Percentiles rank a stretch among this genome's conserved stretches.
These are phyloP conservation scores for Arctia plantaginis DNA, from an alignment of 2,888 invertebrate species.

Conservation along the genomic window DNA sequence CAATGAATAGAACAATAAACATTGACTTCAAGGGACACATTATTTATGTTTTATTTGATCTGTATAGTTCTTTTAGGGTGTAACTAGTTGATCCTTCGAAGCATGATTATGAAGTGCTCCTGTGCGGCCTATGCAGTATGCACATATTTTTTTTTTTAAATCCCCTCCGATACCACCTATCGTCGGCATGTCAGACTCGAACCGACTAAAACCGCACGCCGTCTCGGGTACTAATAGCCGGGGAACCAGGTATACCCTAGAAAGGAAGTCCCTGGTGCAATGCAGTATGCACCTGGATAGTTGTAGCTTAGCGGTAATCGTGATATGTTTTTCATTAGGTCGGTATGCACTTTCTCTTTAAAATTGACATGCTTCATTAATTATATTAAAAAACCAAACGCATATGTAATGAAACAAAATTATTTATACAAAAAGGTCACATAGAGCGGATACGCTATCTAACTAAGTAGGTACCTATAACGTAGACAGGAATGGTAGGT, in stretches of 20 bases:
- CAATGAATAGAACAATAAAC: neutral
- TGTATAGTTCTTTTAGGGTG: neutral
- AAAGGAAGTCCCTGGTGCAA: no score
- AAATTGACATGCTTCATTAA: constrained; percentile 54
- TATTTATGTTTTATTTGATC: neutral
- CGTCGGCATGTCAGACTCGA: no score
- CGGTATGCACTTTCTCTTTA: constrained; percentile 53
- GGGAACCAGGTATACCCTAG: no score
- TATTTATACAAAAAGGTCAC: neutral
- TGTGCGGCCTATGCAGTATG: constrained; percentile 14
- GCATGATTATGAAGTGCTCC: constrained; percentile 42
- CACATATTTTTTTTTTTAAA: no score
- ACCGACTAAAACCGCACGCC: no score
- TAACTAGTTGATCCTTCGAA: constrained; percentile 49
- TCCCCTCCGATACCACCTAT: no score
- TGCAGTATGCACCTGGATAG: constrained; percentile 29
- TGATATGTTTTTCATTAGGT: constrained; percentile 42
- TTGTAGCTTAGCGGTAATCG: constrained; percentile 54
- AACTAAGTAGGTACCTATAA: neutral
- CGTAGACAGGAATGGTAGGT: neutral
- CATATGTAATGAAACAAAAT: neutral
- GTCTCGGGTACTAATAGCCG: no score
- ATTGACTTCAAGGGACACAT: neutral
- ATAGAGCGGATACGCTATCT: neutral
- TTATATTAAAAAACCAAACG: neutral